Evolutionary conservation across 2,888 invertebrate species (phyloP).

Genomic region (Gandaritis pyraliata): DNA sequence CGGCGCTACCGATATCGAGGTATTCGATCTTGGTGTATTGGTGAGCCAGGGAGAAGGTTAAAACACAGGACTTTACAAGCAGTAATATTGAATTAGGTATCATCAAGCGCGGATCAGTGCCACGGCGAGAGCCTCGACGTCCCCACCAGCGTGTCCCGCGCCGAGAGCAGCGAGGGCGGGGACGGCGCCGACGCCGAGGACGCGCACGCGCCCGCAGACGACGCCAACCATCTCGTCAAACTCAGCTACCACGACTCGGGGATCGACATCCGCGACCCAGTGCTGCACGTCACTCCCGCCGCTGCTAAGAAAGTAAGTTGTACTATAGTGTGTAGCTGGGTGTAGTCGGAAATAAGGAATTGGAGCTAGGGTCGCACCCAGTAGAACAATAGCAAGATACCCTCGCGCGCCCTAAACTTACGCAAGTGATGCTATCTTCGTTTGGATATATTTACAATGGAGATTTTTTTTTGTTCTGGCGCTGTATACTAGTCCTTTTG

Average conservation of each 20-base stretch:
- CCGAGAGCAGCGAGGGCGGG: constrained; percentile 46
- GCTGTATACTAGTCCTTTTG: too few species aligned
- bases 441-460: too few species aligned
- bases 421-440: too few species aligned
- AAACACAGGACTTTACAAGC: too few species aligned
- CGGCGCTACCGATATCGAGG: too few species aligned
- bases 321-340: background rate
- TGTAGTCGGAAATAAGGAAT: too few species aligned
- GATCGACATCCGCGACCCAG: constrained; percentile 93
- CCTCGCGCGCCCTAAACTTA: too few species aligned
- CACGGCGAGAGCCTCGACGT: constrained; percentile 70
- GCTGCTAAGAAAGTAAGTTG: constrained; percentile 85
- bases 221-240: constrained; percentile 87
- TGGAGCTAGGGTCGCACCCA: too few species aligned
- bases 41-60: too few species aligned
- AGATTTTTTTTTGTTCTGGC: too few species aligned
- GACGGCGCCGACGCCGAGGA: constrained; percentile 69
- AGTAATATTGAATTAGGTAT: constrained; percentile 57
- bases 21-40: too few species aligned
- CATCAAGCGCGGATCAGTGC: constrained; percentile 69
- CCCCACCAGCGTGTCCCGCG: constrained; percentile 47
- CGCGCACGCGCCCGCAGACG: constrained; percentile 51
- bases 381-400: too few species aligned
- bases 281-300: constrained; percentile 87
- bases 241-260: constrained; percentile 95